Evolutionary conservation across 2,113 vertebrate species (phyloP).

Genomic region (Petromus typicus): DNA sequence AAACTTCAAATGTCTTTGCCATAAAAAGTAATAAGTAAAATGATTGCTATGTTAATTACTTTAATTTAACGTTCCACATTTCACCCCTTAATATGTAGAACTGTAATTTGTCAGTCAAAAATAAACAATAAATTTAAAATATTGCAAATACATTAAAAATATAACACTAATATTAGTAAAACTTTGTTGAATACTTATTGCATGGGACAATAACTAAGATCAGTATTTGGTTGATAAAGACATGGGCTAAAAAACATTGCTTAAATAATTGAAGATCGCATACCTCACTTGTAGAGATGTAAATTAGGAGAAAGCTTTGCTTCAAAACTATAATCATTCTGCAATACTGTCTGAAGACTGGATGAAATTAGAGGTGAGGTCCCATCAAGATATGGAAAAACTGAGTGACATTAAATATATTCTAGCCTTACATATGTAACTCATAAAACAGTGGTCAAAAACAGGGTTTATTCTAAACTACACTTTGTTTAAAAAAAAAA

Average conservation of each 20-base stretch:
- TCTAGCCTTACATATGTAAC: not conserved
- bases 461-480: not conserved
- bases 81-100: not conserved
- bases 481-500: not conserved
- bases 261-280: not conserved
- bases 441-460: not conserved
- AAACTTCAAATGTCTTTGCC: not conserved
- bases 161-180: not conserved
- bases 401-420: not conserved
- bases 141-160: not conserved
- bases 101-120: not conserved
- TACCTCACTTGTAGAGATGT: not conserved
- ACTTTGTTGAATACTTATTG: not conserved
- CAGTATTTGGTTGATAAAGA: not conserved
- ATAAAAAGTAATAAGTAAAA: not conserved
- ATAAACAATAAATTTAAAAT: not conserved
- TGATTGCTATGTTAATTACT: not conserved
- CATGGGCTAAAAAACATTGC: not conserved
- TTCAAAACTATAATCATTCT: not conserved
- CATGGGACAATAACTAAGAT: not conserved
- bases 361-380: not conserved
- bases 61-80: not conserved
- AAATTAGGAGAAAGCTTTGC: slow-evolving; percentile 20
- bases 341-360: not conserved
- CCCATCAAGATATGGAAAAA: not conserved